Evolutionary conservation across 2,888 invertebrate species (phyloP), one percentile per base, ranked within the genome.

Genomic region (Masnerella sp.): DNA sequence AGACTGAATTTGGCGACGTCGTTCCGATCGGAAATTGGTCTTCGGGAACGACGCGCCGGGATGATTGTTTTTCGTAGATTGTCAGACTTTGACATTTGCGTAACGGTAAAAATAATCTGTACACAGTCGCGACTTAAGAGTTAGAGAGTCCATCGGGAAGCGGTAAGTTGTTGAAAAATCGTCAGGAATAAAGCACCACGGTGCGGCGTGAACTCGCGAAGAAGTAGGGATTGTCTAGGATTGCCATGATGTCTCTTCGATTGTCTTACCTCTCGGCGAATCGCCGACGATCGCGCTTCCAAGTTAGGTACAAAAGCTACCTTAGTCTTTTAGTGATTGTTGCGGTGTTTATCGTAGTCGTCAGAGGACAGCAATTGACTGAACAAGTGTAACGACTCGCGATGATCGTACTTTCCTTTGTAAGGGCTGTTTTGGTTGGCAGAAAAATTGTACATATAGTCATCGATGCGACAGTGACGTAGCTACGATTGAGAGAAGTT

Each of bases 291-390:
- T 65, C 18, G 11, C 54, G 28, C 11, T 38, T 38, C 38, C 56
- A 47, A 47, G 11, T 43, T 59, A 68, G 51, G 64, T 83, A 84
- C 73, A 83, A 84, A 84, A 84, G 78, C 80, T 82, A 80, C 79
- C 83, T 84, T 84, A 84, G 64, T 82, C 81, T 79, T 61, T 52
- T 84, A 83, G 77, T 83, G 82, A 84, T 82, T 85, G 83, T 82
- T 38, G 74, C 79, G 54, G 80, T 82, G 79, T 78, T 54, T 77
- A 77, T 77, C 77, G 78, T 70, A 78, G 70, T 64, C 49, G 49
- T 65, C 43, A 42, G 30, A 78, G 78, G 75, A 79, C 77, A 78
- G 75, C 81, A 83, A 84, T 84, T 84, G 83, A 84, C 84, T 32
- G 28, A 64, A 54, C 42, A 67, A 42, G 42, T 38, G 61, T n/a